Evolutionary conservation across 2,113 vertebrate species (phyloP).

Genomic region (Polypterus senegalus): DNA sequence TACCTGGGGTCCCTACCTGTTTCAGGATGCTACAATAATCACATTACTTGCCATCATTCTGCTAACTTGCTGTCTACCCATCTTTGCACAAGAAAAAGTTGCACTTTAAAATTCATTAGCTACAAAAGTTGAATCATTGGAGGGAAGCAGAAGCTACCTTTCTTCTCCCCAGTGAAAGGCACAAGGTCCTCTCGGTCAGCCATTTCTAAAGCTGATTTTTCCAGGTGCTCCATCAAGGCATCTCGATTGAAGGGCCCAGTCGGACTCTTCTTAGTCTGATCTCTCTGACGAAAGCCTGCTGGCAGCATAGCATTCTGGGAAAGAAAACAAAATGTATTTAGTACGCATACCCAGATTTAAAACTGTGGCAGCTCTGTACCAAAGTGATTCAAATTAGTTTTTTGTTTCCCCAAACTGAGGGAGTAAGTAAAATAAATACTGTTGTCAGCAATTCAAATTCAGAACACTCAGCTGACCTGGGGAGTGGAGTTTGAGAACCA

Average conservation of each 20-base stretch:
- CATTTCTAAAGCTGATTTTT: conserved; percentile 71
- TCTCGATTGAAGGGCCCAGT: conserved; percentile 72
- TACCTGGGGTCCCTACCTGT: too few relatives aligned
- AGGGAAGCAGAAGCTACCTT: conserved; percentile 42
- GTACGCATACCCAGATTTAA: too few relatives aligned
- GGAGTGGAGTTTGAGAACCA: too few relatives aligned
- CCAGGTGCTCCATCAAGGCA: conserved; percentile 74
- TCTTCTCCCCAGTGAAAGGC: conserved; percentile 84
- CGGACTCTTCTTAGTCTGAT: conserved; percentile 83
- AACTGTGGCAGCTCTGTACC: too few relatives aligned
- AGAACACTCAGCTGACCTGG: too few relatives aligned
- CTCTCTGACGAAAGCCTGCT: conserved; percentile 71
- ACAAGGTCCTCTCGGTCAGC: conserved; percentile 74
- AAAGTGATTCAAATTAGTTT: too few relatives aligned
- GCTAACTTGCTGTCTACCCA: too few relatives aligned
- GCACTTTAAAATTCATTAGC: background rate
- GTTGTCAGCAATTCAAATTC: too few relatives aligned
- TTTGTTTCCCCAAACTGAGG: too few relatives aligned
- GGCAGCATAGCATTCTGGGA: conserved; percentile 82
- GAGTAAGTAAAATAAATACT: too few relatives aligned
- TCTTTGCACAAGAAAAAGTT: background rate
- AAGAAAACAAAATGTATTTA: background rate
- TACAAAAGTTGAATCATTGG: background rate
- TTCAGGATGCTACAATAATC: too few relatives aligned
- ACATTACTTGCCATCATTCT: too few relatives aligned